Evolutionary conservation across 2,797 vertebrate genomes (phyloP), one percentile per base, ranked within the genome.

Genomic region (Darevskia nairensis): DNA sequence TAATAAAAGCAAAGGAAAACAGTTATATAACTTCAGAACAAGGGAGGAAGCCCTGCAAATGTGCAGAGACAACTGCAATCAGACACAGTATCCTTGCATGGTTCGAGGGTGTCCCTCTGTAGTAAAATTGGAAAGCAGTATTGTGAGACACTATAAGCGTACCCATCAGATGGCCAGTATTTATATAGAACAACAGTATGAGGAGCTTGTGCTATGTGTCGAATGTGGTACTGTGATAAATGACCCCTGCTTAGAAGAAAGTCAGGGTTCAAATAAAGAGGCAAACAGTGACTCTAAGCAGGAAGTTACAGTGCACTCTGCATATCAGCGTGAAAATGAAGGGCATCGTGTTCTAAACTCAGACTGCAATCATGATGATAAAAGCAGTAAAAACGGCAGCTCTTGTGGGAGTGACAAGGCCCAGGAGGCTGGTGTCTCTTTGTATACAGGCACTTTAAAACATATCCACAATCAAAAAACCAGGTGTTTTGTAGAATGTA

Each of bases 1-100:
- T 97, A 97, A 93, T 96, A 98, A 94, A 97, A 97, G 95, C 78
- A 97, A 94, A 93, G 96, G 96, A 89, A 97, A 97, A 84, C 90
- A 94, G 89, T 95, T 97, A 17, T 97, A 99, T 66, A 96, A 44
- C 90, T 98, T 93, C 88, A 98, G 98, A 94, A 98, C 98, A 21
- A 98, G 97, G 17, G 98, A 98, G 90, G 98, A 99, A 95, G 99
- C 98, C 35, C 96, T 99, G 39, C 98, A 98, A 91, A 99, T 99
- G 98, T 99, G 99, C 92, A 97, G 98, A 88, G 98, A 98, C 95
- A 98, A 98, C 23, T 97, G 96, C 80, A 91, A 98, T 84, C 97
- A 97, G 35, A 97, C 96, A 0, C 97, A 98, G 75, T 99, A 98
- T 89, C 99, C 99, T 0, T 99, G 99, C 96, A 99, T 99, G 98